These are phyloP conservation scores for Chaenocephalus aceratus DNA, from an alignment of 2,113 vertebrate genomes.

Conservation along the genomic window DNA sequence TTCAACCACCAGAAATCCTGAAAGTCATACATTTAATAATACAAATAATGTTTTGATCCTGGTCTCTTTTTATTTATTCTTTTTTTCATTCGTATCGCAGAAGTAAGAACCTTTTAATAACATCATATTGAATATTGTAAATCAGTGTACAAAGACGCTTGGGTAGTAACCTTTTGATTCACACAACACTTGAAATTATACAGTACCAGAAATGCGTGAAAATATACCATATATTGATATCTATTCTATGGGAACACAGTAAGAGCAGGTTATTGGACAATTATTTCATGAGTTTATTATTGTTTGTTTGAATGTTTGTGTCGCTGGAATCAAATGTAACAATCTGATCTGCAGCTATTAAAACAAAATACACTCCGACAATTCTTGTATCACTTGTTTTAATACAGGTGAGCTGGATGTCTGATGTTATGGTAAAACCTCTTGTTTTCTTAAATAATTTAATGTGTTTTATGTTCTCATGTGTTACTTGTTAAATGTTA, in stretches of 20 bases:
- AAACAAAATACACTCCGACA: not conserved
- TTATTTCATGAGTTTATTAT: conserved; percentile 14
- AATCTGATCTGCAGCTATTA: conserved; percentile 1
- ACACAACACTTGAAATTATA: not conserved
- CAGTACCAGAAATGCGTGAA: conserved; percentile 5
- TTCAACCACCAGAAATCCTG: not conserved
- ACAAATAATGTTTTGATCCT: too few species aligned
- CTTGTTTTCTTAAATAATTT: not conserved
- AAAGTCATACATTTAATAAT: not conserved
- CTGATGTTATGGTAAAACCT: not conserved
- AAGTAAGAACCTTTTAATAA: too few species aligned
- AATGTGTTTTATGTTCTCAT: not conserved
- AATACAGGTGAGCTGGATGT: conserved; percentile 1
- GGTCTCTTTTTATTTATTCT: too few species aligned
- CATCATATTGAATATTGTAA: not conserved
- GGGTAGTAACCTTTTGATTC: conserved; percentile 6
- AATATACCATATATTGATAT: not conserved
- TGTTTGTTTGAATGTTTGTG: conserved; percentile 18
- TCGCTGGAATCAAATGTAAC: conserved; percentile 7
- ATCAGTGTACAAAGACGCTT: not conserved
- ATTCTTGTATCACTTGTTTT: conserved; percentile 3
- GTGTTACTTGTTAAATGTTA: not conserved
- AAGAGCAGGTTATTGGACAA: not conserved
- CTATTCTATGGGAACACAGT: not conserved
- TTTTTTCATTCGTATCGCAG: too few species aligned